These are phyloP conservation scores for Sesamia inferens DNA, from an alignment of 2,888 invertebrate species.

Conservation along the genomic window DNA sequence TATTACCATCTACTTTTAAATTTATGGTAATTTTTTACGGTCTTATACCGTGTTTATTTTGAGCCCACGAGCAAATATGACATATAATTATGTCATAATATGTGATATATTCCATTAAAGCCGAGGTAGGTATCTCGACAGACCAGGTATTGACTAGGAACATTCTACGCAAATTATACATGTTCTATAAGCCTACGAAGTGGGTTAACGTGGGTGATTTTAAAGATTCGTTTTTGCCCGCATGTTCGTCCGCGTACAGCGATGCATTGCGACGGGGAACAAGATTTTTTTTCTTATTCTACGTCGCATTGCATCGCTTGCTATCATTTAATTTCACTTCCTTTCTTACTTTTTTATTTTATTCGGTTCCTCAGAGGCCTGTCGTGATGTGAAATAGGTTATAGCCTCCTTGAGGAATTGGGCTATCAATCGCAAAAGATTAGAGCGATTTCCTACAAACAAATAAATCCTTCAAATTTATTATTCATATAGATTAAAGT, in stretches of 20 bases:
- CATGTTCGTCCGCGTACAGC: neutral
- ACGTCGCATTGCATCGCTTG: neutral
- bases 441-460: neutral
- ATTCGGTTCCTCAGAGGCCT: neutral
- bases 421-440: neutral
- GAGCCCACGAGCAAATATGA: conserved; percentile 10
- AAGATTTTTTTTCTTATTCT: neutral
- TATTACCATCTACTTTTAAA: conserved; percentile 47
- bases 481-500: neutral
- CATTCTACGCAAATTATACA: neutral
- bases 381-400: neutral
- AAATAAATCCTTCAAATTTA: neutral
- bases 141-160: conserved; percentile 7
- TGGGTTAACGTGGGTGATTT: too few species aligned
- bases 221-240: neutral
- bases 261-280: too few species aligned
- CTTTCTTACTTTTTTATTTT: neutral
- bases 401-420: neutral
- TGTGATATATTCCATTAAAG: neutral
- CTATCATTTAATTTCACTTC: neutral
- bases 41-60: conserved; percentile 29
- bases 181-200: neutral
- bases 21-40: conserved; percentile 39
- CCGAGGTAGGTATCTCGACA: neutral
- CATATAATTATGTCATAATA: conserved; percentile 29